phyloP scores from a whole-genome alignment of 2,113 vertebrate species.

The Petrocephalus microphthalmus region DNA sequence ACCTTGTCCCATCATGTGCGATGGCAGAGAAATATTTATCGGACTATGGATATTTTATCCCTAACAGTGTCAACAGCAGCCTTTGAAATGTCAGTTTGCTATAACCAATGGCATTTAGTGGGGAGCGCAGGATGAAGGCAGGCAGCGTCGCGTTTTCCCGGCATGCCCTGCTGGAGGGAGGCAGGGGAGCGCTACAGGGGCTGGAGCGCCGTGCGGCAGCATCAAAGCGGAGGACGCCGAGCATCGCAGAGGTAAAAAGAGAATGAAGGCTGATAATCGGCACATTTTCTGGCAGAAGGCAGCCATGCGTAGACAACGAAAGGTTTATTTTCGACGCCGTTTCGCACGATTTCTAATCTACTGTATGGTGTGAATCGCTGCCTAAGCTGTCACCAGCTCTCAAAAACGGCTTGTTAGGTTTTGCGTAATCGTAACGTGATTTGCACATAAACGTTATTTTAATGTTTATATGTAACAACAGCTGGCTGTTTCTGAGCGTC shows the following conservation, averaged over 20 bases:
- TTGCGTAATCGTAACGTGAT: not conserved
- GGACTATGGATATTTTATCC: not conserved
- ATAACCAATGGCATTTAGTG: constrained; percentile 10
- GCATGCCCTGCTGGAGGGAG: constrained; percentile 52
- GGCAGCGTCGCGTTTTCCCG: constrained; percentile 49
- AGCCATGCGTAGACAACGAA: not conserved
- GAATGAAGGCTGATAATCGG: not conserved
- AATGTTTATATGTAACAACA: not conserved
- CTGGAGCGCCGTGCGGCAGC: constrained; percentile 27
- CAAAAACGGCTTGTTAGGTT: not conserved
- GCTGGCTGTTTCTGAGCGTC: not conserved
- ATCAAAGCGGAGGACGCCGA: constrained; percentile 5
- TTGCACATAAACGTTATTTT: not conserved
- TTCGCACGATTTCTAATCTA: not conserved
- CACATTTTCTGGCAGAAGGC: not conserved
- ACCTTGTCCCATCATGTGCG: no score
- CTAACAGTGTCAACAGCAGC: not conserved
- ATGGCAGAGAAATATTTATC: not conserved
- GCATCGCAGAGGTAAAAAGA: constrained; percentile 2
- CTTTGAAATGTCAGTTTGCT: not conserved
- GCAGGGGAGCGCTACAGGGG: constrained; percentile 24
- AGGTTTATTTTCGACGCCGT: not conserved
- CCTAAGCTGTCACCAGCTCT: not conserved
- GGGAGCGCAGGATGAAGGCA: constrained; percentile 14
- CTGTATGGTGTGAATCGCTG: not conserved